Evolutionary conservation across 2,888 invertebrate genomes (phyloP).

Genomic region (Entomobrya proxima): DNA sequence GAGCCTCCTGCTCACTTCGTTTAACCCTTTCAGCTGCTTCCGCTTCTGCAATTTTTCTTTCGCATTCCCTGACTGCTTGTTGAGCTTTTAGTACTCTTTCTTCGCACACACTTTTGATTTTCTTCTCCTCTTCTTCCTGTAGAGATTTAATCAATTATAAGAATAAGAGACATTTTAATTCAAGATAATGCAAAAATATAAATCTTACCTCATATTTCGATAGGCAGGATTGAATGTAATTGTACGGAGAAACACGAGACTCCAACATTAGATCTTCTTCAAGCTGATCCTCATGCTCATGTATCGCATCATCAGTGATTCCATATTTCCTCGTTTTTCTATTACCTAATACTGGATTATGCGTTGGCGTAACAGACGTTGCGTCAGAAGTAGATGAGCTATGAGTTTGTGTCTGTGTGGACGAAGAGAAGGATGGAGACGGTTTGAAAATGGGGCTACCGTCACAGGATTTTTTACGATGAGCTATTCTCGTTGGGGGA

Average conservation of each 20-base stretch:
- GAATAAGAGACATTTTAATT: too few species aligned
- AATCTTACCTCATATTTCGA: slow-evolving; percentile 32
- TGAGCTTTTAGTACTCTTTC: not conserved
- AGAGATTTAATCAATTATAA: not conserved
- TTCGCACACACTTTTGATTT: not conserved
- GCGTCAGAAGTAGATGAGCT: slow-evolving; percentile 52
- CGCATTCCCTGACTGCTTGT: not conserved
- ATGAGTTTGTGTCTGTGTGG: slow-evolving; percentile 58
- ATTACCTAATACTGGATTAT: slow-evolving; percentile 10
- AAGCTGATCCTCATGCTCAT: slow-evolving; percentile 44
- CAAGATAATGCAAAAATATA: too few species aligned
- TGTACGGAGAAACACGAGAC: slow-evolving; percentile 13
- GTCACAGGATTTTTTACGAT: slow-evolving; percentile 39
- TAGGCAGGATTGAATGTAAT: not conserved
- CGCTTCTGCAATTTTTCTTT: not conserved
- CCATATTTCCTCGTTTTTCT: slow-evolving; percentile 47
- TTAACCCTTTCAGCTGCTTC: not conserved
- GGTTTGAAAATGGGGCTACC: slow-evolving; percentile 57
- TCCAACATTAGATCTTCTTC: slow-evolving; percentile 52
- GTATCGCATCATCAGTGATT: slow-evolving; percentile 10
- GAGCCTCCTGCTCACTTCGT: not conserved
- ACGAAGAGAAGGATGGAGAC: slow-evolving; percentile 56
- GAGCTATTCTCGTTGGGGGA: slow-evolving; percentile 33
- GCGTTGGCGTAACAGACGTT: slow-evolving; percentile 35
- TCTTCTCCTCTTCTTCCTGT: slow-evolving; percentile 32